Evolutionary conservation across 2,113 vertebrate species (phyloP).

Genomic region (Rostratula benghalensis): DNA sequence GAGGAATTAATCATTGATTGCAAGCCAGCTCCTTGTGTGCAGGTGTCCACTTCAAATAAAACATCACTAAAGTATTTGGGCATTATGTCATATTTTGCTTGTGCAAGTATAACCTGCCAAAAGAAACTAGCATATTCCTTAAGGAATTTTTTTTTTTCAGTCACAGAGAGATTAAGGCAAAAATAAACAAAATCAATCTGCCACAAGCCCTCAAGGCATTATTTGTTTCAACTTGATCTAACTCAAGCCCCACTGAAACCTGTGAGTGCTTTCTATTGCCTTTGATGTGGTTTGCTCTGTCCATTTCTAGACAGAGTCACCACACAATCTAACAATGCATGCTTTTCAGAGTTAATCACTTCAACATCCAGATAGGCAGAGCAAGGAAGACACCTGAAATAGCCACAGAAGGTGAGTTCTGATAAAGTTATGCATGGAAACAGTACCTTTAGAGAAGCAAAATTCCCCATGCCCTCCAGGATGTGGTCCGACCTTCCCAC

Average conservation of each 20-base stretch:
- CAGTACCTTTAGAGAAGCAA: not conserved
- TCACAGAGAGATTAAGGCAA: not conserved
- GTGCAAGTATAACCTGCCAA: not conserved
- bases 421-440: not conserved
- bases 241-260: not conserved
- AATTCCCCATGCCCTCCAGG: not conserved
- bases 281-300: not conserved
- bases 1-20: not conserved
- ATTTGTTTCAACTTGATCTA: not conserved
- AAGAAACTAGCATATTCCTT: not conserved
- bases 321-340: not conserved
- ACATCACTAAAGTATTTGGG: not conserved
- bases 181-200: not conserved
- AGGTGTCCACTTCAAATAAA: conserved; percentile 34
- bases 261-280: not conserved
- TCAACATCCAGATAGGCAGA: not conserved
- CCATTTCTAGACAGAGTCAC: not conserved
- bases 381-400: not conserved
- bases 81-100: not conserved
- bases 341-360: not conserved
- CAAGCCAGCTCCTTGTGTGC: not conserved
- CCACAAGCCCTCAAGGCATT: not conserved
- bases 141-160: not conserved
- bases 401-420: not conserved
- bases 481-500: not conserved